Base-by-base conservation (phyloP, 2,113 vertebrate genomes). In the Onychostruthus taczanowskii region DNA sequence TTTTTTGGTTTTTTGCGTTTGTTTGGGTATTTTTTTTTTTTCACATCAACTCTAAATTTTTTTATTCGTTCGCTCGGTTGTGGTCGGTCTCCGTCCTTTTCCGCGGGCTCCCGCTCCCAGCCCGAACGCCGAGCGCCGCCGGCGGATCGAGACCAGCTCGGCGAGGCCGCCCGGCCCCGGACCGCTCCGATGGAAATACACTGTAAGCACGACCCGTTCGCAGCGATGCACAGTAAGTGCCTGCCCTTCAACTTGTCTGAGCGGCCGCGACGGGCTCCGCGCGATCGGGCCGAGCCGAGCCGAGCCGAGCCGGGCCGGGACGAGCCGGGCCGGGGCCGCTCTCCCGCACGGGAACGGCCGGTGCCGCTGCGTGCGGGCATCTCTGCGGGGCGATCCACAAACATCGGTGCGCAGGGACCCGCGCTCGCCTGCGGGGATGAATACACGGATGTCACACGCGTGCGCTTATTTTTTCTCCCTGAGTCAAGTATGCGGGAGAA, bases 121-220 rank as follows among this genome's bases (percentile, higher is more conserved):
- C 67, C 77, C 46, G 67, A 55, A 63, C 24, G 27, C 37, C 58
- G 58, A 49, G 39, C 23, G 20, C 39, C 19, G 53, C 55, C 52
- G 84, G 62, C 53, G 68, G 72, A 77, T 47, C 69, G 53, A 49
- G 55, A 74, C 6, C 70, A 19, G 21, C 44, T 58, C 62, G 27
- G 84, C 81, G 52, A 76, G 46, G 88, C 78, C 67, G 31, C 68
- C 56, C 62, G 56, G 52, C 84, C 80, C 92, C 95, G 97, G 97
- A 97, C 96, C 96, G 94, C 94, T 96, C 97, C 96, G 97, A 99
- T 99, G 99, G 99, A 99, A 99, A 99, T 99, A 98, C 99, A 99
- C 98, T 99, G 99, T 98, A 99, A 99, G 98, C 99, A 99, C 99
- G 99, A 99, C 98, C 99, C 99, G 97, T 99, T 99, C 96, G 99